Conservation (phyloP, 2,797 vertebrate species). For the Platyrinchus mystaceus region DNA sequence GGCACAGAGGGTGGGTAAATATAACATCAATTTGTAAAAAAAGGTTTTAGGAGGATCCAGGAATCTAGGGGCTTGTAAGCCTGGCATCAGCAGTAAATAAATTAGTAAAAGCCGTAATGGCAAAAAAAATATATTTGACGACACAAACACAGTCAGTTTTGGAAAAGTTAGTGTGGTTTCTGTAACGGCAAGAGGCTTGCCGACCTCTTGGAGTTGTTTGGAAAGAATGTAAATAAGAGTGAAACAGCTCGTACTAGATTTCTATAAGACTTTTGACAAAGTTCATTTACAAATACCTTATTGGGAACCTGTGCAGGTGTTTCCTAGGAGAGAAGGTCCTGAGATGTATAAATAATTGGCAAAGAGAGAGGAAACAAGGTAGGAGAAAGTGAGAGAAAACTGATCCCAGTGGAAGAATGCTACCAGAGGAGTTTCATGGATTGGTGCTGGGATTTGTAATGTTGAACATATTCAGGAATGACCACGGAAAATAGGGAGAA, state of each 20-base stretch:
- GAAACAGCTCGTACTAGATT: neutral
- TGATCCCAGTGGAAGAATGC: neutral
- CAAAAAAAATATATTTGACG: neutral
- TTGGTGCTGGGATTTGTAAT: neutral
- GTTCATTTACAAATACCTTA: neutral
- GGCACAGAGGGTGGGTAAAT: neutral
- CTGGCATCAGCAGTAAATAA: neutral
- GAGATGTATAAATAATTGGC: neutral
- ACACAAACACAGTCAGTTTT: neutral
- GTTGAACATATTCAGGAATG: neutral
- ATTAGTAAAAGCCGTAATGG: neutral
- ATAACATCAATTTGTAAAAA: neutral
- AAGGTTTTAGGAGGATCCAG: neutral
- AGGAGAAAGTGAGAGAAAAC: neutral
- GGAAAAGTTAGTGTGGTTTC: neutral
- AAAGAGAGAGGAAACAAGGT: neutral
- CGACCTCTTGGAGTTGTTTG: neutral
- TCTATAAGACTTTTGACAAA: neutral
- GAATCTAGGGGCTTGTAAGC: neutral
- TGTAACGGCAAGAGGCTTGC: neutral
- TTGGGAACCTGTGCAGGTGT: neutral
- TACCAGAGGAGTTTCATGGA: neutral
- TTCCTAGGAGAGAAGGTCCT: neutral
- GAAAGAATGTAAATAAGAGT: neutral
- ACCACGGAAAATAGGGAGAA: neutral